Percentiles rank a stretch among this genome's conserved stretches.
Conservation (phyloP, 2,113 vertebrate species). For the Sphyrna mokarran region DNA sequence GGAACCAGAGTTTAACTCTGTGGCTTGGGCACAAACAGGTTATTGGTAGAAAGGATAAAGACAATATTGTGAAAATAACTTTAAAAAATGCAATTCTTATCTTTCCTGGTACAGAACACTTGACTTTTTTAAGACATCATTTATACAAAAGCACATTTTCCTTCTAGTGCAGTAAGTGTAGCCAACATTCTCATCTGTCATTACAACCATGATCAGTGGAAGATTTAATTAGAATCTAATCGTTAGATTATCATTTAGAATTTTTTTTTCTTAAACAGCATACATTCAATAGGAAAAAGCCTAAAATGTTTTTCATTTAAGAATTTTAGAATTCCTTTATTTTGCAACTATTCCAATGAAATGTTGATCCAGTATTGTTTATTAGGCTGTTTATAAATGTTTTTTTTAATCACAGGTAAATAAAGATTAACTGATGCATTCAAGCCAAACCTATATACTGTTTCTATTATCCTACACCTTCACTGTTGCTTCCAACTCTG, state of each 20-base stretch:
- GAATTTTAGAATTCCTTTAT: not conserved
- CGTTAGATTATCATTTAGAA: not conserved
- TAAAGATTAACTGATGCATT: not conserved
- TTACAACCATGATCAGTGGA: too few relatives aligned
- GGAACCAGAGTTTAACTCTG: not conserved
- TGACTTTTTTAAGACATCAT: not conserved
- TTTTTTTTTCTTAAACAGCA: not conserved
- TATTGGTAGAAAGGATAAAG: not conserved
- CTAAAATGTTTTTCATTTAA: not conserved
- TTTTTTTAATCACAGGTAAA: not conserved
- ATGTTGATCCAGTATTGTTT: not conserved
- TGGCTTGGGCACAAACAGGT: not conserved
- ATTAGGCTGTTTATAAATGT: not conserved
- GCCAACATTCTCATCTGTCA: not conserved
- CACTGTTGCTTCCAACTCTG: not conserved
- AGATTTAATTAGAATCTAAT: too few relatives aligned
- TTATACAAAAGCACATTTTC: not conserved
- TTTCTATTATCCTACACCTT: not conserved
- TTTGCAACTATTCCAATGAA: not conserved
- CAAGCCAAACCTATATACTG: not conserved
- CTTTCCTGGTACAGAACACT: not conserved
- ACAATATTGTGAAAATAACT: not conserved
- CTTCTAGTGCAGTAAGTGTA: not conserved
- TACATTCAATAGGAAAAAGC: not conserved
- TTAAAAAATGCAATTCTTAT: not conserved